Evolutionary conservation across 2,888 invertebrate genomes (phyloP), one percentile per base, ranked within the genome.

Genomic region (Exocentrus adspersus): DNA sequence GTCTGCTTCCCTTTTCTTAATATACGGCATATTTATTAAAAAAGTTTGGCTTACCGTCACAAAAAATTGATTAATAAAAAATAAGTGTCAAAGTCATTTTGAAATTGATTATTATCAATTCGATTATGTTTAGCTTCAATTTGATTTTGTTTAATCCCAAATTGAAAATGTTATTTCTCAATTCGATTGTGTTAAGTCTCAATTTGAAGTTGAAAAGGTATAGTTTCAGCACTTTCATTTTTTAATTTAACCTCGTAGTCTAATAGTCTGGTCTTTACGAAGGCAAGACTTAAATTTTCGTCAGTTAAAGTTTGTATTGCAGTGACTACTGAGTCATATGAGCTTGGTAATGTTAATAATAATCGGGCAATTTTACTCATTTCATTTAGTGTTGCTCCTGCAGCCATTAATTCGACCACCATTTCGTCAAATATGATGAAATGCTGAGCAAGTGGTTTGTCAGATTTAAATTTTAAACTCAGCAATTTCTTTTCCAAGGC

Each of bases 291-390:
- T 48, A 79, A 62, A 24, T 51, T 58, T 63, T 71, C 76, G 58
- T 78, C 76, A n/a, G n/a, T n/a, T n/a, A 80, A 63, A 0, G 77
- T 79, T 69, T 79, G 78, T 0, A 80, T 72, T 0, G 80, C 79
- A 7, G 79, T 79, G 14, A 78, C 72, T 2, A 80, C 76, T 5
- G 24, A 3, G 24, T 24, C 24, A 64, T 80, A 79, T 14, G 68
- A 53, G 10, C 70, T n/a, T 3, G 79, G 78, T 32, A 80, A 58
- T 12, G 78, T 77, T 1, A 78, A 45, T 7, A 80, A 65, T 20
- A 79, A 67, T 24, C 24, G 3, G 4, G 24, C 24, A 24, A 24
- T 24, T 7, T 24, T 24, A 24, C 24, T 24, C 24, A 24, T 24
- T 24, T 24, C 24, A 24, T 24, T 24, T 24, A 24, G 7, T 5